Base-by-base conservation (phyloP, 2,113 vertebrate genomes). In the Tragulus kanchil region DNA sequence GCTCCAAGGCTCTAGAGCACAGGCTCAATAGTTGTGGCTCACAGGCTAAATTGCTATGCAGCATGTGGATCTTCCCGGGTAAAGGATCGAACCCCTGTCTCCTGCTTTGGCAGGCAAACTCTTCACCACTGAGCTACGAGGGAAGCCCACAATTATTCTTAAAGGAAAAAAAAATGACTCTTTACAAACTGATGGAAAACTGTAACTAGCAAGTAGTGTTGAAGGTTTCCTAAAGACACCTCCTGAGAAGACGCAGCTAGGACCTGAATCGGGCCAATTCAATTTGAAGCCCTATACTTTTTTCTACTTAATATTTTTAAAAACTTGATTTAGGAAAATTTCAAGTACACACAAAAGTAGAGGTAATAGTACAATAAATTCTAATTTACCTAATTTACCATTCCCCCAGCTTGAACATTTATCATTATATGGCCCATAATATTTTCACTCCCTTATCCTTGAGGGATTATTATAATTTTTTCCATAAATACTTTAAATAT, bases 251-350 rank as follows among this genome's bases (percentile, higher is more conserved):
- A 89, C 48, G 61, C 28, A 64, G 19, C 61, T 92, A 31, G 54
- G 94, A 69, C 58, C 77, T 81, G 26, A 85, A 8, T 93, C 59
- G 61, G n/a, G 28, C 54, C 45, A 85, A 90, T 92, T 91, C 78
- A 61, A 83, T 86, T 83, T 89, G 28, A 92, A 96, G 56, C 50
- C 10, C 11, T 91, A 97, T 88, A 58, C 28, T 23, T 86, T 89
- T 56, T 92, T 82, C 12, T 31, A 52, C 45, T 56, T 52, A 87
- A 67, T 73, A n/a, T 67, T 95, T 78, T 42, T 23, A 28, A 82
- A 69, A 96, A 8, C 23, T 81, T 90, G 81, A 45, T 92, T 93
- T 10, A 59, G 42, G 31, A 59, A 93, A 84, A 28, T 95, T 85
- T 62, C 42, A 82, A 95, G 85, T 42, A 83, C 17, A 61, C 45